Evolutionary conservation across 2,113 vertebrate species (phyloP), one percentile per base, ranked within the genome.

Genomic region (Dryoscopus gambensis): DNA sequence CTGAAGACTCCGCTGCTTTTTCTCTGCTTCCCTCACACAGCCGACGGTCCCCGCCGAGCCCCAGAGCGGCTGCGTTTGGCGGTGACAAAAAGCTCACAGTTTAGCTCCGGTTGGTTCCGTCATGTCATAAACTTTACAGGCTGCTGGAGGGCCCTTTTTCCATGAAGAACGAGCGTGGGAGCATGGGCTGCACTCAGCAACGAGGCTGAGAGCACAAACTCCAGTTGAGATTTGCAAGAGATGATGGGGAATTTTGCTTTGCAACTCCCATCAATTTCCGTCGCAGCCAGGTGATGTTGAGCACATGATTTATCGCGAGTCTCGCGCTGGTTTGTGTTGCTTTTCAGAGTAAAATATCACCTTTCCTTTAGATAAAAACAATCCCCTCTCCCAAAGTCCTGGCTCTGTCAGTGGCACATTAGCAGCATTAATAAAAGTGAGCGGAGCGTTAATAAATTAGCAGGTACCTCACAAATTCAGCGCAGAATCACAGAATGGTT

Each of bases 141-240:
- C 85, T 88, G 76, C 94, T 95, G 89, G 56, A 93, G 88, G 94
- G 91, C 79, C 59, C 80, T 84, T 92, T 70, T 39, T 31, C 57
- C 63, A 5, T 62, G 88, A 95, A 42, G 94, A 88, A 96, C 1
- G 71, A 96, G 85, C 1, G 0, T 10, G 40, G 69, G 81, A 69
- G 44, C 40, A 3, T 0, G 4, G 52, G 77, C 77, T 89, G 62
- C 16, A 5, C 59, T 9, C 44, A 23, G 84, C 91, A 25, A 8
- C 0, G 10, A 2, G 6, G 65, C 18, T 7, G 49, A 52, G 65
- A 93, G 42, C n/a, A n/a, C 47, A 22, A 76, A 31, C 90, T 82
- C 60, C 63, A 19, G 79, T 7, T 11, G 63, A 62, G 88, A 80
- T 80, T 87, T 60, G 90, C 74, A 49, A 27, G 79, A 76, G 53